A percentile compares a stretch with the other conserved stretches of the same genome.
Evolutionary conservation across 1,140 invertebrate species (phyloP).

Genomic region (Conus ventricosus): DNA sequence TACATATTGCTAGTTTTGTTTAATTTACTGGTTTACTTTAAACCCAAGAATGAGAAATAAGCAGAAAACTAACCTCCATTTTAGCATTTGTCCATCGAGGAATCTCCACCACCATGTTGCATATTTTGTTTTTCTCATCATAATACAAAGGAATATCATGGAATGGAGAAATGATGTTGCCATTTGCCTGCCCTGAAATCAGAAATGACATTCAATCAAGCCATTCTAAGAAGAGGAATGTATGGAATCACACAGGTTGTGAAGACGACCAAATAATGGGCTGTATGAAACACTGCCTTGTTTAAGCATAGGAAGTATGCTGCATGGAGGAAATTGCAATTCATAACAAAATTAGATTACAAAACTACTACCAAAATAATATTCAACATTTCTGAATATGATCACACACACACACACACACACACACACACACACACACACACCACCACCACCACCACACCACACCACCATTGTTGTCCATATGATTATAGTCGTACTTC

Average conservation of each 20-base stretch:
- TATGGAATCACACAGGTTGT: neutral
- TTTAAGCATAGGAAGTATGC: neutral
- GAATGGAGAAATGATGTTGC: constrained; percentile 90
- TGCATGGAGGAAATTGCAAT: neutral
- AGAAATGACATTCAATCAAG: neutral
- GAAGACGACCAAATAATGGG: no score
- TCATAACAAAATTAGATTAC: no score
- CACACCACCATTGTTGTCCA: no score
- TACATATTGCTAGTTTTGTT: neutral
- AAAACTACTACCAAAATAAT: neutral
- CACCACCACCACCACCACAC: no score
- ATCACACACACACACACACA: neutral
- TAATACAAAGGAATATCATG: constrained; percentile 98
- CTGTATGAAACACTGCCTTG: no score
- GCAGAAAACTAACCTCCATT: constrained; percentile 85
- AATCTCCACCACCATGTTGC: constrained; percentile 98
- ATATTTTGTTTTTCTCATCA: constrained; percentile 78
- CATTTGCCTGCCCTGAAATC: constrained; percentile 85
- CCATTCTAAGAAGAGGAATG: neutral
- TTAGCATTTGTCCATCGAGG: constrained; percentile 99
- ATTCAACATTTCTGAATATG: no score
- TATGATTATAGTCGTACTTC: no score
- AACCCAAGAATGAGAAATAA: neutral
- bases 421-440: neutral
- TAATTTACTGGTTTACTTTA: neutral